Evolutionary conservation across 2,888 invertebrate genomes (phyloP), one percentile per base, ranked within the genome.

Genomic region (Euplagia quadripunctaria): DNA sequence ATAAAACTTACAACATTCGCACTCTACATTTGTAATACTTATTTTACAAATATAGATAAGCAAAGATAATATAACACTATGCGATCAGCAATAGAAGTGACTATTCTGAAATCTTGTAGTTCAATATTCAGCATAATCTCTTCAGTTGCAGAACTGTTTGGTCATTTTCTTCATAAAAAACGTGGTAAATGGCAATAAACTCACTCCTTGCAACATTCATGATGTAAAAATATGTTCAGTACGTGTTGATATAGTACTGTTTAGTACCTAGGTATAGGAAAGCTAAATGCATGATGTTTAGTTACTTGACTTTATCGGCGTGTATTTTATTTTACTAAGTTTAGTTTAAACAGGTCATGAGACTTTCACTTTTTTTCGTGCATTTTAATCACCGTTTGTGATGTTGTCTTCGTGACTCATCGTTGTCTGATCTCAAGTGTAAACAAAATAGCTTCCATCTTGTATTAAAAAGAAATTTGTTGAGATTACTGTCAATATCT

Each of bases 311-410:
- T 69, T 5, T 16, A 43, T 51, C 52, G 51, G 7, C 41, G 31
- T 52, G 14, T 14, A 43, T 70, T 64, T 43, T 71, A 71, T 58
- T 46, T 58, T 58, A 66, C 63, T 71, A n/a, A 71, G 55, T 46
- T 66, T 55, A 66, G 20, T 77, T 72, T 70, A 74, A 70, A 69
- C 79, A 76, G 81, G 77, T 81, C 77, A 76, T 74, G 64, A 63
- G 43, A 76, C 83, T 83, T 83, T 83, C 83, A 73, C 83, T 75
- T 74, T 73, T 55, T 81, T 78, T 79, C 72, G 69, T 63, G 69
- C 61, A 63, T 63, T 68, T 68, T 79, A 73, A 76, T 82, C 77
- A 79, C 76, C 75, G 70, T 64, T 64, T 63, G 72, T 71, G 61
- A 71, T 71, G 66, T 77, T 71, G 51, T 55, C 46, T 76, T 69